Evolutionary conservation across 2,797 vertebrate species (phyloP), one percentile per base, ranked within the genome.

Genomic region (Distichodus sexfasciatus): DNA sequence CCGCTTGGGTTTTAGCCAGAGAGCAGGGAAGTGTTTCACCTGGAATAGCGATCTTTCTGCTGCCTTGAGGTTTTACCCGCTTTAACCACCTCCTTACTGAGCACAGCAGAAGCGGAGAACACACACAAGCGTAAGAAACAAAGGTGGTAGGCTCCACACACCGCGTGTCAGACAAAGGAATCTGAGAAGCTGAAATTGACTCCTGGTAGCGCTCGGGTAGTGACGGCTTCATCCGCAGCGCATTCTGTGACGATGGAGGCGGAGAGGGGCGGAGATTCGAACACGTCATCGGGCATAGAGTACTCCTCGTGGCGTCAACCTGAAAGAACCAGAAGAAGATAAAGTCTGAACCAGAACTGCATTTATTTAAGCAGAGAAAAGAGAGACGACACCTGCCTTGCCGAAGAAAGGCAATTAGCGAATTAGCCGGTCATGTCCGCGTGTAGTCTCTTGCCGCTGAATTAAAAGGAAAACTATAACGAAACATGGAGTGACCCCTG

Each of bases 281-380:
- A 99, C 40, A 99, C 97, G 0, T 98, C 97, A 1, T 99, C 97
- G 0, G 94, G 89, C 92, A 98, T 97, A 44, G 94, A 97, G 81
- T 90, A 94, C 0, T 89, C 85, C 81, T 98, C 96, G 0, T 91
- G n/a, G n/a, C n/a, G n/a, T n/a, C n/a, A n/a, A n/a, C n/a, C n/a
- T n/a, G n/a, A n/a, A n/a, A n/a, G n/a, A n/a, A n/a, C n/a, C n/a
- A n/a, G n/a, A n/a, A n/a, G n/a, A n/a, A n/a, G n/a, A n/a, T n/a
- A n/a, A n/a, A n/a, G n/a, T n/a, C n/a, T n/a, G n/a, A n/a, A n/a
- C n/a, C n/a, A n/a, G n/a, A n/a, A n/a, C n/a, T n/a, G n/a, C n/a
- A n/a, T n/a, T n/a, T n/a, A n/a, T n/a, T n/a, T n/a, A 31, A 15
- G 2, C 7, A 26, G 4, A 33, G 14, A 14, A 41, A 19, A 15